phyloP scores from a whole-genome alignment of 1,140 invertebrate genomes.

The Cheumatopsyche charites region DNA sequence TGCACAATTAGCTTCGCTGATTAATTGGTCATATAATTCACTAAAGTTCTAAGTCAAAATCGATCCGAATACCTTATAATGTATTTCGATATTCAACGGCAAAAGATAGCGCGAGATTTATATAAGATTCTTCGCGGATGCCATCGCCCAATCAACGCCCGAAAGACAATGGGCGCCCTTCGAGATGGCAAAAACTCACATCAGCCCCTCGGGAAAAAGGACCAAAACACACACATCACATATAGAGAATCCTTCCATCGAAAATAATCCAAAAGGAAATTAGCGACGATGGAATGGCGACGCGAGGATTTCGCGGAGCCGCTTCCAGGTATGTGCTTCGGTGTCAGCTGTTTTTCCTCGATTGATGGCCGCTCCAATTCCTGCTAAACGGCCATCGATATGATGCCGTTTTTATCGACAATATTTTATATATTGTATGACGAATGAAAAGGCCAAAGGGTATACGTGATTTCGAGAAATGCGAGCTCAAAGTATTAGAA shows the following conservation, averaged over 20 bases:
- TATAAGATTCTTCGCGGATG: slow-evolving; percentile 33
- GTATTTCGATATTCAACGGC: slow-evolving; percentile 20
- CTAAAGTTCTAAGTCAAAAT: too few relatives aligned
- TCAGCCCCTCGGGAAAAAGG: neutral
- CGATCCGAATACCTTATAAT: too few relatives aligned
- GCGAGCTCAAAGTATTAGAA: too few relatives aligned
- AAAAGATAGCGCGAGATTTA: slow-evolving; percentile 30
- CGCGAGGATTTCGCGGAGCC: slow-evolving; percentile 2
- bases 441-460: too few relatives aligned
- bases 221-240: too few relatives aligned
- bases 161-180: slow-evolving; percentile 25
- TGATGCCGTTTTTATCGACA: neutral
- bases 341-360: slow-evolving; percentile 1
- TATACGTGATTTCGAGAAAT: too few relatives aligned
- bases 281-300: slow-evolving; percentile 28
- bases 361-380: slow-evolving; percentile 10
- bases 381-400: neutral
- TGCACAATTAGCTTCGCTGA: too few relatives aligned
- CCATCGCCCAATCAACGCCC: slow-evolving; percentile 37
- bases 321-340: slow-evolving; percentile 31
- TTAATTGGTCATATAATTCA: too few relatives aligned
- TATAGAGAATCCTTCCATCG: too few relatives aligned
- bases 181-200: slow-evolving; percentile 30
- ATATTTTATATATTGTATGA: neutral
- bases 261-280: slow-evolving; percentile 35